Evolutionary conservation across 2,888 invertebrate species (phyloP), one percentile per base, ranked within the genome.

Genomic region (Netelia fuscicornis): DNA sequence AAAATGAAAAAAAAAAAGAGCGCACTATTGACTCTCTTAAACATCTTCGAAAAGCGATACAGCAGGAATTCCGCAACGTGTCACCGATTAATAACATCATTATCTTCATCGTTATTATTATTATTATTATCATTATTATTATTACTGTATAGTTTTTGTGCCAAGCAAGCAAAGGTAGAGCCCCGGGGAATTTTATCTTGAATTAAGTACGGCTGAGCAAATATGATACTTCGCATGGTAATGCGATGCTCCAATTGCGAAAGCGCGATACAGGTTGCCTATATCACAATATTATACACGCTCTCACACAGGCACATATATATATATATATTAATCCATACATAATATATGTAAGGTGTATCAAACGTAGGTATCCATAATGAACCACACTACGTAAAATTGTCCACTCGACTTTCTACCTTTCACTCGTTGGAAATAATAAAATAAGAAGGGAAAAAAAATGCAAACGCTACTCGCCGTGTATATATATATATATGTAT

Each of bases 401-500:
- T 70, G 58, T 67, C 42, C 74, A 81, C 70, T 84, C 74, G 30
- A 77, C 81, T 84, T 81, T 84, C 77, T 74, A 78, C 81, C 81
- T 84, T 84, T 84, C 84, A 78, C 84, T 74, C 58, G 25, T 17
- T 62, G 23, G 10, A 5, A 17, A 54, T 54, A 71, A 75, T 11
- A 65, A 17, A 17, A 17, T 17, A 17, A 17, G 17, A 17, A 17
- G 17, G 17, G 17, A 17, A 80, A 64, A 64, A 79, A 80, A 67
- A 2, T 13, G n/a, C 56, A 37, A 9, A 20, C 65, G 10, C 9
- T 64, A 54, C 3, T 42, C 10, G n/a, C 62, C 52, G 42, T 58
- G 8, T 20, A 58, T 20, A 2, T 5, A 17, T 20, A 58, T 58
- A 58, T 58, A 58, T 20, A 48, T 48, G 9, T 48, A 48, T 11